Evolutionary conservation across 1,140 invertebrate species (phyloP).

Genomic region (Bombus consobrinus): DNA sequence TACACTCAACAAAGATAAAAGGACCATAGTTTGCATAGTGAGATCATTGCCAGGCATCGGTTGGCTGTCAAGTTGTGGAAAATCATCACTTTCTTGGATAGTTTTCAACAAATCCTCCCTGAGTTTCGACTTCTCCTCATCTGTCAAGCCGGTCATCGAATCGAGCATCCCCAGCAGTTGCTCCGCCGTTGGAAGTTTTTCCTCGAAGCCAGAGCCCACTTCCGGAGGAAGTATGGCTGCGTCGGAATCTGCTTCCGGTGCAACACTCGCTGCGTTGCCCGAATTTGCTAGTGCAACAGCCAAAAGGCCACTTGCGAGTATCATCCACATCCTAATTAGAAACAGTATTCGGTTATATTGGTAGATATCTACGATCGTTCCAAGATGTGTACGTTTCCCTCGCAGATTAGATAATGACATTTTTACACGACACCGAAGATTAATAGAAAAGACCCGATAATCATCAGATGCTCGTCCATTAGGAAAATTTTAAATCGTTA

Average conservation of each 20-base stretch:
- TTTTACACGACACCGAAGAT: neutral
- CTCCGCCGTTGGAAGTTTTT: slow-evolving; percentile 81
- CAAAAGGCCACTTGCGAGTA: slow-evolving; percentile 24
- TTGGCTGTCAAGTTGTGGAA: slow-evolving; percentile 52
- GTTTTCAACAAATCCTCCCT: slow-evolving; percentile 79
- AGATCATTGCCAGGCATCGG: neutral
- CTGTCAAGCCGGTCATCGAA: slow-evolving; percentile 81
- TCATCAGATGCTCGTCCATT: neutral
- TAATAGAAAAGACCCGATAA: neutral
- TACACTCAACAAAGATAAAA: slow-evolving; percentile 68
- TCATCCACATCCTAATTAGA: slow-evolving; percentile 56
- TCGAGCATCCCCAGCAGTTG: slow-evolving; percentile 84
- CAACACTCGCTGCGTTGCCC: slow-evolving; percentile 4
- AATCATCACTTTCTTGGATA: slow-evolving; percentile 62
- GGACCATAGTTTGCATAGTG: slow-evolving; percentile 65
- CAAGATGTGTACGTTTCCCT: neutral
- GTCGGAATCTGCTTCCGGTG: neutral
- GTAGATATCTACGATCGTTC: neutral
- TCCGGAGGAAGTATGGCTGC: neutral
- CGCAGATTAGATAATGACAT: slow-evolving; percentile 14
- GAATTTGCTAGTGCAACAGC: slow-evolving; percentile 22
- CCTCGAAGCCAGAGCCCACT: slow-evolving; percentile 23
- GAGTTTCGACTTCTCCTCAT: slow-evolving; percentile 83
- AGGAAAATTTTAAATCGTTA: neutral
- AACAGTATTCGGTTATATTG: neutral